Evolutionary conservation across 2,888 invertebrate genomes (phyloP).

Genomic region (Encarsia formosa): DNA sequence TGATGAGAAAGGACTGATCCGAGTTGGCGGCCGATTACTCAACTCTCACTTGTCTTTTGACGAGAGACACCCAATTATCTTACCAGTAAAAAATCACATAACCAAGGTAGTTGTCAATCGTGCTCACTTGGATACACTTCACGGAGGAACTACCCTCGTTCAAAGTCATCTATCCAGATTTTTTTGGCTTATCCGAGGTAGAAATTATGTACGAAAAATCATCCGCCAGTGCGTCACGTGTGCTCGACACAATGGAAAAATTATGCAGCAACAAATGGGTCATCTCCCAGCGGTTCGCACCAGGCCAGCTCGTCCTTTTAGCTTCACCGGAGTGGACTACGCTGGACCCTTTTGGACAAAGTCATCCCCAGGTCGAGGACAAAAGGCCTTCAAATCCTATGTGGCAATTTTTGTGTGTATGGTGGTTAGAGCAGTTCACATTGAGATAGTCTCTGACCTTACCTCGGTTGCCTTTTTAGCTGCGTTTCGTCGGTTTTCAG

Average conservation of each 20-base stretch:
- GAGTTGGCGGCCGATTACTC: constrained; percentile 1
- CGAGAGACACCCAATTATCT: not conserved
- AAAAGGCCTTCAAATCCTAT: not conserved
- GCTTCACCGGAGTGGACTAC: no score
- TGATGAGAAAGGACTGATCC: not conserved
- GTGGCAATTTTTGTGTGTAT: not conserved
- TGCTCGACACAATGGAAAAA: no score
- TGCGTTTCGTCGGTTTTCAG: not conserved
- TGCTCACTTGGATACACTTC: not conserved
- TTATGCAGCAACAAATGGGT: constrained; percentile 2
- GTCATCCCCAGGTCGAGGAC: not conserved
- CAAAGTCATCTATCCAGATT: not conserved
- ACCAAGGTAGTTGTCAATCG: not conserved
- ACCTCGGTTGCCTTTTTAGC: not conserved
- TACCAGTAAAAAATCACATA: not conserved
- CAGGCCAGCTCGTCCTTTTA: not conserved
- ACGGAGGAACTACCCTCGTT: constrained; percentile 1
- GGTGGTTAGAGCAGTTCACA: not conserved
- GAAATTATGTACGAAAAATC: not conserved
- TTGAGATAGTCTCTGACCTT: not conserved
- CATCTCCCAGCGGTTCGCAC: not conserved
- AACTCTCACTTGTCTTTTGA: no score
- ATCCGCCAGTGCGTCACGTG: no score
- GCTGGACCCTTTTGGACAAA: no score
- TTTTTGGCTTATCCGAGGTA: not conserved